Conservation (phyloP, 2,888 invertebrate genomes). For the Baccha elongata region DNA sequence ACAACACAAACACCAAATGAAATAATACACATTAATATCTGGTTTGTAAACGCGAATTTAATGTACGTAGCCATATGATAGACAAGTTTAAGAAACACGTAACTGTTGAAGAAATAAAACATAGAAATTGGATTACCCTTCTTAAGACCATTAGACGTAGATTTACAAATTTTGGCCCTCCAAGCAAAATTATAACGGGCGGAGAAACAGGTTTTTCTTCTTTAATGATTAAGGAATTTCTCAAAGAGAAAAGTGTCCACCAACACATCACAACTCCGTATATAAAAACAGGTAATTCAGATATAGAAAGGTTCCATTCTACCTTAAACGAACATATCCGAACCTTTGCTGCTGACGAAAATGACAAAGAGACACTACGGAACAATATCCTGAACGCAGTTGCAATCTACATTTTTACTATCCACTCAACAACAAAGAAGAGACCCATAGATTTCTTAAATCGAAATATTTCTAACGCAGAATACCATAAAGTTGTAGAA, state of each 20-base stretch:
- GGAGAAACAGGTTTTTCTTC: conserved; percentile 21
- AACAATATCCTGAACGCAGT: background rate
- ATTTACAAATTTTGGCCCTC: conserved; percentile 34
- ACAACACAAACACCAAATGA: background rate
- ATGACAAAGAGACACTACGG: conserved; percentile 20
- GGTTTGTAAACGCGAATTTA: too few species aligned
- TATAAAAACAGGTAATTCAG: conserved; percentile 23
- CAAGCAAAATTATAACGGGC: conserved; percentile 18
- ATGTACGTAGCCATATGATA: too few species aligned
- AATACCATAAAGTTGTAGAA: conserved; percentile 24
- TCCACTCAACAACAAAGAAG: too few species aligned
- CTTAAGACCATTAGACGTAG: conserved; percentile 2
- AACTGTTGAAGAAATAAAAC: too few species aligned
- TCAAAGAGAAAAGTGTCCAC: conserved; percentile 23
- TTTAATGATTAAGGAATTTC: conserved; percentile 8
- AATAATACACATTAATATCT: too few species aligned
- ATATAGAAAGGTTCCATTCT: conserved; percentile 36
- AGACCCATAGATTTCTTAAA: conserved; percentile 26
- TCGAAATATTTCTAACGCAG: conserved; percentile 13
- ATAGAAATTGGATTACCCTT: too few species aligned
- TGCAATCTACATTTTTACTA: background rate
- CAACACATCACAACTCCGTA: conserved; percentile 30
- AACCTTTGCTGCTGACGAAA: conserved; percentile 21
- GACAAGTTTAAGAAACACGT: too few species aligned
- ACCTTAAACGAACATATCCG: conserved; percentile 46